These are phyloP conservation scores for Echinometra lucunter DNA, from an alignment of 53 echinoderm and acorn worm species.

Conservation along the genomic window DNA sequence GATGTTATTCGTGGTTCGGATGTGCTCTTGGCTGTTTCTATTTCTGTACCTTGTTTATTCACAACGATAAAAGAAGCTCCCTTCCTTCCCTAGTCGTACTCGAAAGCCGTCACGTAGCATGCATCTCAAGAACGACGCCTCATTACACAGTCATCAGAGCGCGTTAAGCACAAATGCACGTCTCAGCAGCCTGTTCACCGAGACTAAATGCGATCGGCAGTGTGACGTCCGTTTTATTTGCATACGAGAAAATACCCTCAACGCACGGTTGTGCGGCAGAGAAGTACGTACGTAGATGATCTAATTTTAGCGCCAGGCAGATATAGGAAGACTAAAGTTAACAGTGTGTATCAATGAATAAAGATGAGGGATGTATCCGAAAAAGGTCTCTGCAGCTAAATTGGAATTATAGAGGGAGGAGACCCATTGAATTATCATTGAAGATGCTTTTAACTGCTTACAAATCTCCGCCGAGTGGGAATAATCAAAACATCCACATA, in stretches of 20 bases:
- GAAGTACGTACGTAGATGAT: constrained; percentile 61
- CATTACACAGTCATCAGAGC: constrained; percentile 50
- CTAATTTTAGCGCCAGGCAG: constrained; percentile 56
- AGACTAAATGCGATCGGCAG: constrained; percentile 39
- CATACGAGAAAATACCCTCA: constrained; percentile 66
- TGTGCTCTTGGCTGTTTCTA: constrained; percentile 58
- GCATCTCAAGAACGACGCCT: constrained; percentile 23
- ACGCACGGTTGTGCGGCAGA: constrained; percentile 48
- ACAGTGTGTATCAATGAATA: constrained; percentile 39
- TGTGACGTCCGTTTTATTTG: constrained; percentile 66
- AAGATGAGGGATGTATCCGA: constrained; percentile 37
- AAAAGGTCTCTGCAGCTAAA: neutral
- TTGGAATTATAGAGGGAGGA: neutral
- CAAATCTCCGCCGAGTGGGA: neutral
- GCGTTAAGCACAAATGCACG: neutral
- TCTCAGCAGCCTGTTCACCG: neutral
- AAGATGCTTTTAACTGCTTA: constrained; percentile 22
- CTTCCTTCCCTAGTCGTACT: constrained; percentile 18
- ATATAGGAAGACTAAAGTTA: constrained; percentile 19
- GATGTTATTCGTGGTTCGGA: constrained; percentile 64
- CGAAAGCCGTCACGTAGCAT: neutral
- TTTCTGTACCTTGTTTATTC: constrained; percentile 66
- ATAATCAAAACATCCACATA: neutral
- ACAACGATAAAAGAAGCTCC: constrained; percentile 44
- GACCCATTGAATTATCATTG: constrained; percentile 37